Base-by-base conservation (phyloP, 2,113 vertebrate species). In the Oncorhynchus keta region DNA sequence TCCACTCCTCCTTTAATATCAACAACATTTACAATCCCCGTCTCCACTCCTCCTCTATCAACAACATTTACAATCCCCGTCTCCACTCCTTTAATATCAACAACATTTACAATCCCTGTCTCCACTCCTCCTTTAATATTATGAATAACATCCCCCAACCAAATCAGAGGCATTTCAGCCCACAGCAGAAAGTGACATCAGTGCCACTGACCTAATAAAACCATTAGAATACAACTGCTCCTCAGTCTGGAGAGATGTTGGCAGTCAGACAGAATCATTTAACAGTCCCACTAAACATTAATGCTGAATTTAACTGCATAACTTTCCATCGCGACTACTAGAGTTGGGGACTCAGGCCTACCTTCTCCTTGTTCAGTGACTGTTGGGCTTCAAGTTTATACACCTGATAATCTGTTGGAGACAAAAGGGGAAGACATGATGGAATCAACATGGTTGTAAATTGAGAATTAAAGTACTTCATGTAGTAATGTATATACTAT, bases 361-460 rank as follows among this genome's bases (percentile, higher is more conserved):
- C 98, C 95, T 97, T 97, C 91, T 98, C 98, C 92, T 99, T 99
- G 92, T 96, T 99, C 81, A 98, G 81, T 1, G 95, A 96, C 91
- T 99, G 97, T 80, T 99, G 97, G 77, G 96, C 89, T 93, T 99
- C 98, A 75, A 98, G 86, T 88, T 99, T 99, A 92, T 97, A 97
- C 92, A 96, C 94, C 89, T 99, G 94, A 89, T 94, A 97, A 94
- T 99, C 98, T 99, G 73, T 12, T 80, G 89, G 55, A 81, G 57
- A 72, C 84, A 76, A 82, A 87, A 83, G 88, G 57, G 70, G 78
- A 65, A 48, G 14, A 32, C 8, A 45, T 45, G 39, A 45, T 45
- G 39, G 39, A 45, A 18, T 18, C 3, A 18, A 16, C 51, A 55
- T 14, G 4, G 12, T n/a, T 18, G 30, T 13, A 75, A 62, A 11